Conservation (phyloP, 2,797 vertebrate genomes). For the Melanotaenia maccullochi region DNA sequence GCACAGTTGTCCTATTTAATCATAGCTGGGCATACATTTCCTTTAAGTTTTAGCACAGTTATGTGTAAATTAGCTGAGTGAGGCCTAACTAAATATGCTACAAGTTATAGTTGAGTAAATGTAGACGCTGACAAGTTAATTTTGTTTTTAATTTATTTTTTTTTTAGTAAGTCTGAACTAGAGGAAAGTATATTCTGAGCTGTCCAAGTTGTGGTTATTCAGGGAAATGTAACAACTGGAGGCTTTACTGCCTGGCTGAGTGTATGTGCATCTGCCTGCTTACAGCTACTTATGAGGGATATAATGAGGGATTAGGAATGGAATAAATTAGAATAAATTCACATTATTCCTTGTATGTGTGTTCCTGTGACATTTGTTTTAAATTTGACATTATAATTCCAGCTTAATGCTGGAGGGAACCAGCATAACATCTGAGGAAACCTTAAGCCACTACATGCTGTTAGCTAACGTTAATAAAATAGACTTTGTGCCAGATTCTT, state of each 20-base stretch:
- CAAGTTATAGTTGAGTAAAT: no score
- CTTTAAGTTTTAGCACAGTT: no score
- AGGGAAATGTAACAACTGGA: background rate
- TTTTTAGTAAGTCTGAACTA: constrained; percentile 4
- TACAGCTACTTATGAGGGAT: constrained; percentile 70
- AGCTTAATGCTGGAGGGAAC: constrained; percentile 45
- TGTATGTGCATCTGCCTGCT: constrained; percentile 56
- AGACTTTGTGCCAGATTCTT: constrained; percentile 37
- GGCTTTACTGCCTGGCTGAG: constrained; percentile 14
- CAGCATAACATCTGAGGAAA: constrained; percentile 43
- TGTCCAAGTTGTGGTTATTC: background rate
- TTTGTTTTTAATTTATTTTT: background rate
- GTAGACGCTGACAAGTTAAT: no score
- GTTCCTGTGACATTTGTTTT: constrained; percentile 73
- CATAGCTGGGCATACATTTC: no score
- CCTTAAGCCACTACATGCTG: constrained; percentile 45
- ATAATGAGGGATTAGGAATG: constrained; percentile 73
- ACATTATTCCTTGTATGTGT: constrained; percentile 75
- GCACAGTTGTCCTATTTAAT: no score
- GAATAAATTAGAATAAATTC: constrained; percentile 84
- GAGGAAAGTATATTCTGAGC: background rate
- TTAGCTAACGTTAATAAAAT: constrained; percentile 45
- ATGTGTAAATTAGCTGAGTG: no score
- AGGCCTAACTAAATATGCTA: no score
- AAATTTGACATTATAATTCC: constrained; percentile 76